Evolutionary conservation across 2,113 vertebrate species (phyloP).

Genomic region (Pao palembangensis): DNA sequence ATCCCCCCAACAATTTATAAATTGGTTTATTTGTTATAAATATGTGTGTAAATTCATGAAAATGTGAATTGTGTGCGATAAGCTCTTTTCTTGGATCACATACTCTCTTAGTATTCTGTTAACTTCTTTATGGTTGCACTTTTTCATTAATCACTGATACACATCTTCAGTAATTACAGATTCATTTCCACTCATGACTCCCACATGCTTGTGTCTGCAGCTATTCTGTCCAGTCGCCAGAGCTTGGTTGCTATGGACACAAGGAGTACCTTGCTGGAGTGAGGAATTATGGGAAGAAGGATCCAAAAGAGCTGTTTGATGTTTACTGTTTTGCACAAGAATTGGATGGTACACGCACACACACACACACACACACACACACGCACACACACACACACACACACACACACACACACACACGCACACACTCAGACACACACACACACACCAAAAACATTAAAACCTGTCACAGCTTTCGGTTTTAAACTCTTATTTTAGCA

Average conservation of each 20-base stretch:
- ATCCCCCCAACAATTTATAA: too few relatives aligned
- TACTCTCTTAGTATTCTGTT: slow-evolving; percentile 15
- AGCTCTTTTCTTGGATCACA: slow-evolving; percentile 2
- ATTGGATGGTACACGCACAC: slow-evolving; percentile 74
- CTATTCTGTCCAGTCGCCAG: slow-evolving; percentile 88
- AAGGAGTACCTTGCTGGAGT: slow-evolving; percentile 85
- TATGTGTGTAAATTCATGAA: background rate
- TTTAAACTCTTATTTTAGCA: slow-evolving; percentile 17
- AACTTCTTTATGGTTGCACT: slow-evolving; percentile 28
- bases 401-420: slow-evolving; percentile 19
- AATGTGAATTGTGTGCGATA: background rate
- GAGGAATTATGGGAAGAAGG: slow-evolving; percentile 86
- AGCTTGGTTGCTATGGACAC: slow-evolving; percentile 92
- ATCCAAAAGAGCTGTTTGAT: slow-evolving; percentile 84
- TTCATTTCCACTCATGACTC: slow-evolving; percentile 21
- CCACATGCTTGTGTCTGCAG: slow-evolving; percentile 66
- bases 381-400: slow-evolving; percentile 16
- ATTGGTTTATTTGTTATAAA: background rate
- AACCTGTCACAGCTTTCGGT: slow-evolving; percentile 13
- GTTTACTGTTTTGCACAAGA: slow-evolving; percentile 89
- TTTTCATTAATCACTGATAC: background rate
- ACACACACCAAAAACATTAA: slow-evolving; percentile 16
- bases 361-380: slow-evolving; percentile 22
- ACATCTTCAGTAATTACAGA: background rate
- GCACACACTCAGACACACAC: slow-evolving; percentile 17